Evolutionary conservation across 2,888 invertebrate species (phyloP).

Genomic region (Scrobipalpa atriplicella): DNA sequence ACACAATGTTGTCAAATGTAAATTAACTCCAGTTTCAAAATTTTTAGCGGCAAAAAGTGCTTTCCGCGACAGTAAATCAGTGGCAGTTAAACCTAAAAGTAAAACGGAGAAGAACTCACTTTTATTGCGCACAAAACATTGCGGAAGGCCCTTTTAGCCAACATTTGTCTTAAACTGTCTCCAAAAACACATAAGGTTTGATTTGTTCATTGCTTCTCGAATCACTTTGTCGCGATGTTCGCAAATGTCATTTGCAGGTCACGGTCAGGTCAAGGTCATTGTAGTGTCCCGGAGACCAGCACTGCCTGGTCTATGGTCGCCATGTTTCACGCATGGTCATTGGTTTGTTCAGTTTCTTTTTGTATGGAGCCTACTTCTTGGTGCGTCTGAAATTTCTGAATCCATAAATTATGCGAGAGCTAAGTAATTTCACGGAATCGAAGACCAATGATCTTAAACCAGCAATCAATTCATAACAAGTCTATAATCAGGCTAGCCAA

Average conservation of each 20-base stretch:
- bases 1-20: no score
- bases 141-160: background rate
- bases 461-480: background rate
- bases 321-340: conserved; percentile 75
- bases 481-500: background rate
- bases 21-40: background rate
- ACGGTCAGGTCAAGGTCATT: conserved; percentile 62
- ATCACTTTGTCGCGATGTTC: conserved; percentile 43
- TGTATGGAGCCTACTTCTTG: conserved; percentile 25
- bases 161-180: background rate
- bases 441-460: background rate
- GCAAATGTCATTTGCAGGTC: conserved; percentile 76
- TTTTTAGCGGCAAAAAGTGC: background rate
- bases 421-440: background rate
- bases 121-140: background rate
- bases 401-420: background rate
- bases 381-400: conserved; percentile 26
- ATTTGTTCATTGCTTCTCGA: conserved; percentile 11
- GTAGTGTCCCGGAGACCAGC: conserved; percentile 57
- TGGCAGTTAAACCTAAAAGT: background rate
- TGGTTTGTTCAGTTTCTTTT: conserved; percentile 30
- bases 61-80: background rate
- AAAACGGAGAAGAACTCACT: background rate
- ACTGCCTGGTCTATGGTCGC: conserved; percentile 51
- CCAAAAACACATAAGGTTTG: background rate